phyloP scores from a whole-genome alignment of 2,113 vertebrate species.

The Anser cygnoides region DNA sequence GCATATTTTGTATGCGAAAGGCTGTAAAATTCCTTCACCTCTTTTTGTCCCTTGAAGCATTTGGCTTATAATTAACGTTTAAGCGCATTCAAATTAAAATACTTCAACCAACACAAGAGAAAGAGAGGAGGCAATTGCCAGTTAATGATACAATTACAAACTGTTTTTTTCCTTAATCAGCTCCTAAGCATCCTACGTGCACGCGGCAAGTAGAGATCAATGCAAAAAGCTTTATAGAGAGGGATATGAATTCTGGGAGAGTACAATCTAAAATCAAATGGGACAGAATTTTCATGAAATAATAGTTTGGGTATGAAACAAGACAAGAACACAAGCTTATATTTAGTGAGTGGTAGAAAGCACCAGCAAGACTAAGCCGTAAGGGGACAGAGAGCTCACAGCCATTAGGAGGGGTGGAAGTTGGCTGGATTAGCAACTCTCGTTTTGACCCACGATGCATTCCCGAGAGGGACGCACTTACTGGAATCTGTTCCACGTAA shows the following conservation, averaged over 20 bases:
- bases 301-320: neutral
- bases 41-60: constrained; percentile 27
- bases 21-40: neutral
- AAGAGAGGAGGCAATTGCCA: constrained; percentile 27
- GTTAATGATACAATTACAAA: constrained; percentile 56
- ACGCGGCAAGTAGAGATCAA: neutral
- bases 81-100: neutral
- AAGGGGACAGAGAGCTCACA: neutral
- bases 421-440: neutral
- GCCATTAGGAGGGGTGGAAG: neutral
- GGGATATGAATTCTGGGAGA: neutral
- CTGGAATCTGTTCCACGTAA: neutral
- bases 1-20: neutral
- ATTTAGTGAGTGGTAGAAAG: neutral
- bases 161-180: constrained; percentile 18
- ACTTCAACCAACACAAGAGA: neutral
- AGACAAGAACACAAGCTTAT: neutral
- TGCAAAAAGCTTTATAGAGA: neutral
- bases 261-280: neutral
- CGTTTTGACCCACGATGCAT: constrained; percentile 9
- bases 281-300: neutral
- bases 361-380: neutral
- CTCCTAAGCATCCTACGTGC: neutral
- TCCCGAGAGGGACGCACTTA: neutral
- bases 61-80: constrained; percentile 51